A percentile compares a stretch with the other conserved stretches of the same genome.
Conservation (phyloP, 2,888 invertebrate species). For the Geotrupes spiniger region DNA sequence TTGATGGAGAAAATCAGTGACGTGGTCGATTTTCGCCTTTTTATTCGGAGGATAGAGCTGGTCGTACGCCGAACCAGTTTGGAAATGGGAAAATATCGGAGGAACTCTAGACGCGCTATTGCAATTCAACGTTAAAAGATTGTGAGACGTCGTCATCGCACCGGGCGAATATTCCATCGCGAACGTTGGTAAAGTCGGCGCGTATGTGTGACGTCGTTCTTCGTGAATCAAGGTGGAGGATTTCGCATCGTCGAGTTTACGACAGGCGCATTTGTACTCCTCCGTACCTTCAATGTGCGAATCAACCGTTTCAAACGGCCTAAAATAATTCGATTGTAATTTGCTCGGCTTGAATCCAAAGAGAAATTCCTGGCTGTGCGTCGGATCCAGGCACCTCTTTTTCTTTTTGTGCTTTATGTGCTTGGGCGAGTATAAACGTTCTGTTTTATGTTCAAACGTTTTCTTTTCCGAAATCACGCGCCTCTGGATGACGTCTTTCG, state of each 20-base stretch:
- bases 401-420: conserved; percentile 42
- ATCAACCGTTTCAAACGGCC: conserved; percentile 44
- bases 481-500: conserved; percentile 40
- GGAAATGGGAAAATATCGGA: conserved; percentile 52
- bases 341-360: conserved; percentile 16
- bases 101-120: conserved; percentile 44
- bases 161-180: conserved; percentile 58
- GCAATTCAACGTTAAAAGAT: conserved; percentile 48
- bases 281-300: conserved; percentile 42
- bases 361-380: conserved; percentile 29
- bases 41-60: conserved; percentile 47
- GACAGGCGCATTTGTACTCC: conserved; percentile 11
- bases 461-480: conserved; percentile 27
- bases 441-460: conserved; percentile 3
- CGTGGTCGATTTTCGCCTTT: conserved; percentile 39
- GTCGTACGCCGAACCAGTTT: conserved; percentile 46
- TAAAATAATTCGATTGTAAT: conserved; percentile 36
- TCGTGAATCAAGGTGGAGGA: no score
- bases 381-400: conserved; percentile 40
- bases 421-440: conserved; percentile 9
- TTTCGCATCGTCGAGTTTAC: conserved; percentile 5
- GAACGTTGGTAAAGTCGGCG: conserved; percentile 54
- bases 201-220: no score
- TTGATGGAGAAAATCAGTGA: conserved; percentile 44
- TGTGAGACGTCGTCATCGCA: conserved; percentile 45